Evolutionary conservation across 2,113 vertebrate species (phyloP), one percentile per base, ranked within the genome.

Genomic region (Eira barbara): DNA sequence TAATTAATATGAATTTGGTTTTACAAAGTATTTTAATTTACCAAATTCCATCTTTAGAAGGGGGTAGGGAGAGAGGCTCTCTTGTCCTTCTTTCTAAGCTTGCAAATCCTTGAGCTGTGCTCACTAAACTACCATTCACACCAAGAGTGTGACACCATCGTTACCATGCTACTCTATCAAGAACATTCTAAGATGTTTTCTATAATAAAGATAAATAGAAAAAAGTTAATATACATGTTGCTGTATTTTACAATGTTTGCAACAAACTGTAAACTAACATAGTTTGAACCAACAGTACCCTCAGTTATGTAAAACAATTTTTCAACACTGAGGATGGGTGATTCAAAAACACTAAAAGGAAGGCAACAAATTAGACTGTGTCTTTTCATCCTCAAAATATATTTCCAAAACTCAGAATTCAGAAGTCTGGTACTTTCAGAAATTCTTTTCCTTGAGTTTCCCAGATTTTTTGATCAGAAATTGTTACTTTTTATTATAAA

Each of bases 201-300:
- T 98, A 97, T 98, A 99, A 98, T 98, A 99, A 99, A 99, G 98
- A 98, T 99, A 99, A 99, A 99, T 99, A 99, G 98, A 99, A 99
- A 98, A 91, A 97, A 98, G 98, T 98, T 98, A 98, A 98, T 99
- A 98, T 99, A 99, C 99, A 99, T 1, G 89, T 99, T 97, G 98
- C 94, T 98, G 90, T 99, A 99, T 98, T 98, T 98, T 99, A 99
- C 99, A 99, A 98, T 36, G 97, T 98, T 98, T 98, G 98, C 98
- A 99, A 98, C 98, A 98, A 98, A 98, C 97, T 99, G 99, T 99
- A 99, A 99, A 99, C 98, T 98, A 98, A 99, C 98, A 98, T 98
- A 98, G 98, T 99, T 98, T 98, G 98, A 99, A 99, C 98, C 98
- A 98, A 97, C 98, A 96, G 93, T 97, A 98, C 98, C 97, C 98